Evolutionary conservation across 2,888 invertebrate species (phyloP).

Genomic region (Phortica okadai): DNA sequence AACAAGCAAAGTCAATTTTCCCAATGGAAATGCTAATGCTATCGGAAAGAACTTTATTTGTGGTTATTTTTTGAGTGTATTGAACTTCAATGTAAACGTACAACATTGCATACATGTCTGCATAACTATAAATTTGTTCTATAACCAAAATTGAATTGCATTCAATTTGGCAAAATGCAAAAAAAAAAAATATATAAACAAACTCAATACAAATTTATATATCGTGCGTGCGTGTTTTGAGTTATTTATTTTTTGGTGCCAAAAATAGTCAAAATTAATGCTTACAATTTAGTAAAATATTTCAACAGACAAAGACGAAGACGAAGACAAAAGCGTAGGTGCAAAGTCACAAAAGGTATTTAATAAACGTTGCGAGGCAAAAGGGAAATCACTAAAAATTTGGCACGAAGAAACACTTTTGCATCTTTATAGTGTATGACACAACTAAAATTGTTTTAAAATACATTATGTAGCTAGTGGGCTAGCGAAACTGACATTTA

Average conservation of each 20-base stretch:
- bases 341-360: slow-evolving; percentile 7
- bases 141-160: too few relatives aligned
- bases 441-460: not conserved
- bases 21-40: slow-evolving; percentile 26
- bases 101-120: not conserved
- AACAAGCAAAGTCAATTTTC: slow-evolving; percentile 58
- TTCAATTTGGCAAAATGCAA: too few relatives aligned
- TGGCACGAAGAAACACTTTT: not conserved
- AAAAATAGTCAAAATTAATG: slow-evolving; percentile 14
- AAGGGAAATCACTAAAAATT: not conserved
- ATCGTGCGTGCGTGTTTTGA: not conserved
- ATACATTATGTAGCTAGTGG: not conserved
- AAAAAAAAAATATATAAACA: too few relatives aligned
- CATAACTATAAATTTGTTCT: not conserved
- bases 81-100: not conserved
- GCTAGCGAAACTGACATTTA: not conserved
- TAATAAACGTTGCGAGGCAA: not conserved
- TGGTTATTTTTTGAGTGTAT: not conserved
- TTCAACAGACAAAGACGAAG: not conserved
- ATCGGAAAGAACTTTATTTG: not conserved
- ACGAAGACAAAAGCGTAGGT: not conserved
- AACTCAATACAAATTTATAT: too few relatives aligned
- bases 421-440: not conserved
- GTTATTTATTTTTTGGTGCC: not conserved
- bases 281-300: not conserved